Evolutionary conservation across 2,113 vertebrate species (phyloP).

Genomic region (Ageneiosus marmoratus): DNA sequence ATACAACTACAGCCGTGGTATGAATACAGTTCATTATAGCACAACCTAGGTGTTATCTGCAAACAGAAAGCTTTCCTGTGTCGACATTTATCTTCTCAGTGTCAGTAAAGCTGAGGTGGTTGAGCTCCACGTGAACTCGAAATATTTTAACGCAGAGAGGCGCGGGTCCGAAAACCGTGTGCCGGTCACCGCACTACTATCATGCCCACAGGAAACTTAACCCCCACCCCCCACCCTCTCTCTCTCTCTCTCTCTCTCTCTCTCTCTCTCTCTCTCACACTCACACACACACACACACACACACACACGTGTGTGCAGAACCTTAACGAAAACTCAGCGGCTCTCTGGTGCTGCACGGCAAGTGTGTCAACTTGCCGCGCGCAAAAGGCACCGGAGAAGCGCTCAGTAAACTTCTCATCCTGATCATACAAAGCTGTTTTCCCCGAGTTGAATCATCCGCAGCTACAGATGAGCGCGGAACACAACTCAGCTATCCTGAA

Average conservation of each 20-base stretch:
- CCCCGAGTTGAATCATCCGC: neutral
- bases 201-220: neutral
- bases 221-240: neutral
- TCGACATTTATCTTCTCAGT: neutral
- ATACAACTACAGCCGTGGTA: neutral
- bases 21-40: no score
- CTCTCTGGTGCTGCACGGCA: neutral
- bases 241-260: neutral
- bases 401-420: neutral
- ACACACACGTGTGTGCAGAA: neutral
- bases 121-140: neutral
- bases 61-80: neutral
- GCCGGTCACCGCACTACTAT: neutral
- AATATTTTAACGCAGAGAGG: neutral
- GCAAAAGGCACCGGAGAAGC: neutral
- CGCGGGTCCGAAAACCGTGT: neutral
- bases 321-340: neutral
- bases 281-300: neutral
- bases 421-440: no score
- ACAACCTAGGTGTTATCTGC: neutral
- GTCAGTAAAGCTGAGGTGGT: neutral
- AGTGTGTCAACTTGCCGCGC: neutral
- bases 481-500: neutral
- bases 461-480: neutral
- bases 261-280: neutral